A percentile compares a stretch with the other conserved stretches of the same genome.
Conservation (phyloP, 2,113 vertebrate genomes). For the Ammodytes dubius region DNA sequence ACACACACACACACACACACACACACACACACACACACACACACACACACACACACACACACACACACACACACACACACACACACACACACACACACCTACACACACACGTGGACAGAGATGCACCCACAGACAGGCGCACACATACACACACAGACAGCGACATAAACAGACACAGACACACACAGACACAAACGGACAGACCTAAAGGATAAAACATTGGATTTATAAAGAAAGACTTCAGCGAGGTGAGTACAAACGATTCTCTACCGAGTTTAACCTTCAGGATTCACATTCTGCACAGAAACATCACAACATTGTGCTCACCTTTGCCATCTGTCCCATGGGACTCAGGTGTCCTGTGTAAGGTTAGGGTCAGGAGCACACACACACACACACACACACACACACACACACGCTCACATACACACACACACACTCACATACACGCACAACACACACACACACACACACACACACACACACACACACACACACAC, state of each 20-base stretch:
- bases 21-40: not conserved
- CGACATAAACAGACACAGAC: not conserved
- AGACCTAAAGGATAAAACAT: not conserved
- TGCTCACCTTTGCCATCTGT: not conserved
- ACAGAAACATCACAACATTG: no score
- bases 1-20: not conserved
- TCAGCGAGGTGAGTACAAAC: not conserved
- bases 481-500: no score
- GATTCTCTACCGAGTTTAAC: not conserved
- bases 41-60: not conserved
- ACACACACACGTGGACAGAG: not conserved
- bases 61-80: not conserved
- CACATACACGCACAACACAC: no score
- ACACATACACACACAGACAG: not conserved
- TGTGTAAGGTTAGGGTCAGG: no score
- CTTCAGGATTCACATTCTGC: not conserved
- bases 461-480: no score
- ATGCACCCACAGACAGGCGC: no score
- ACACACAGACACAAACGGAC: not conserved
- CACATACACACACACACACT: no score
- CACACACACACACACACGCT: no score
- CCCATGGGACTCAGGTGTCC: no score
- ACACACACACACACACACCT: not conserved
- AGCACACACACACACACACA: no score
- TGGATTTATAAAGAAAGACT: not conserved